Evolutionary conservation across 2,888 invertebrate genomes (phyloP).

Genomic region (Platycheirus rosarum): DNA sequence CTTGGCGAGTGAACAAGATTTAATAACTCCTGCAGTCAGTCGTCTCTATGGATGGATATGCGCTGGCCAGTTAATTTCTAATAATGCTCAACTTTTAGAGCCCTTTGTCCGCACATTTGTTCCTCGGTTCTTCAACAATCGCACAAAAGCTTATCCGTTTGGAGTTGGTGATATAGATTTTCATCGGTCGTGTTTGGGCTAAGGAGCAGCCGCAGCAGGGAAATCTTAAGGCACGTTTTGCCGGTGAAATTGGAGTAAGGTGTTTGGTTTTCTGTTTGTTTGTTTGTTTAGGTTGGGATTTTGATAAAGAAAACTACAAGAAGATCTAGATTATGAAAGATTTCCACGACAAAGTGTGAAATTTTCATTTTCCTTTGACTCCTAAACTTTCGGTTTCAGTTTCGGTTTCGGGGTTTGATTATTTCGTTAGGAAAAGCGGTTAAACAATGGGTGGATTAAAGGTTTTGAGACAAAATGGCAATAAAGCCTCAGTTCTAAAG

Average conservation of each 20-base stretch:
- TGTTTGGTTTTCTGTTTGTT: slow-evolving; percentile 26
- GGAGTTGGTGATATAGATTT: slow-evolving; percentile 20
- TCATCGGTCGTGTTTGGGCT: slow-evolving; percentile 45
- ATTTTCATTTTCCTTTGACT: slow-evolving; percentile 21
- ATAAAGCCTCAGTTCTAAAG: slow-evolving; percentile 16
- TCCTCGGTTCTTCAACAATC: slow-evolving; percentile 54
- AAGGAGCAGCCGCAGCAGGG: slow-evolving; percentile 43
- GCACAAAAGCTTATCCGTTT: neutral
- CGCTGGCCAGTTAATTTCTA: slow-evolving; percentile 60
- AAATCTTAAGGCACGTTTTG: slow-evolving; percentile 58
- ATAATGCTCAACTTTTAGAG: slow-evolving; percentile 49
- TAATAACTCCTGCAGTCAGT: slow-evolving; percentile 68
- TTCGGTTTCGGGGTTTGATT: slow-evolving; percentile 11
- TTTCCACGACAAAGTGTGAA: slow-evolving; percentile 49
- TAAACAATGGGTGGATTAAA: no score
- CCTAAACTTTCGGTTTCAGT: slow-evolving; percentile 36
- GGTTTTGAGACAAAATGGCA: slow-evolving; percentile 17
- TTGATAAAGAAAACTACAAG: slow-evolving; percentile 27
- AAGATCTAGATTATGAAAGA: slow-evolving; percentile 29
- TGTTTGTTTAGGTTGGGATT: slow-evolving; percentile 13
- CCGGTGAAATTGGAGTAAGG: slow-evolving; percentile 66
- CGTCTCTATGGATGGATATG: no score
- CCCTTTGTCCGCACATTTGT: slow-evolving; percentile 69
- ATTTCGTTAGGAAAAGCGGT: no score
- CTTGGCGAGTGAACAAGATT: slow-evolving; percentile 39